A percentile compares a stretch with the other conserved stretches of the same genome.
Evolutionary conservation across 2,888 invertebrate species (phyloP).

Genomic region (Uloborus plumipes): DNA sequence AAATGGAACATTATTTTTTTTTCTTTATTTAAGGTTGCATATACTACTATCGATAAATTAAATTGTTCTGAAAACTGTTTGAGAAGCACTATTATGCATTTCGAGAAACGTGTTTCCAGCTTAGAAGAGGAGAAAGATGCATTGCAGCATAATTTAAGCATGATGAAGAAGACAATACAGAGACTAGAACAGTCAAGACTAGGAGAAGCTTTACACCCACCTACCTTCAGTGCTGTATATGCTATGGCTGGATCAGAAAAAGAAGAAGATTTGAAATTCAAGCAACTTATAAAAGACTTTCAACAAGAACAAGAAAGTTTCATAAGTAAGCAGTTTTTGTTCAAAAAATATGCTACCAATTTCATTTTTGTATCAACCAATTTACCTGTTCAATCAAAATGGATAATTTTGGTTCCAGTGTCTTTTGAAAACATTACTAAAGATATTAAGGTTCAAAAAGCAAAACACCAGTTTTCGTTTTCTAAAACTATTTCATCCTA

Average conservation of each 20-base stretch:
- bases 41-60: slow-evolving; percentile 45
- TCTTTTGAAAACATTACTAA: too few species aligned
- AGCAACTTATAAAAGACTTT: slow-evolving; percentile 22
- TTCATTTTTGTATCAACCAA: too few species aligned
- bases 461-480: too few species aligned
- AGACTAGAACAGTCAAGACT: slow-evolving; percentile 6
- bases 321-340: slow-evolving; percentile 7
- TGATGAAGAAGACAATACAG: slow-evolving; percentile 47
- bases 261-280: slow-evolving; percentile 51
- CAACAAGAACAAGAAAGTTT: not conserved
- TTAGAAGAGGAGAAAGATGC: slow-evolving; percentile 65
- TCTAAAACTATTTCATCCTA: too few species aligned
- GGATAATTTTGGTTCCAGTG: too few species aligned
- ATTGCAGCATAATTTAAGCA: slow-evolving; percentile 51
- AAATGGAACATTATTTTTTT: too few species aligned
- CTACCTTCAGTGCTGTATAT: slow-evolving; percentile 48
- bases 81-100: slow-evolving; percentile 58
- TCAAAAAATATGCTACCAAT: too few species aligned
- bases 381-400: too few species aligned
- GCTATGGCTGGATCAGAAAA: slow-evolving; percentile 41
- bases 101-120: slow-evolving; percentile 56
- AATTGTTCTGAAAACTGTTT: slow-evolving; percentile 54
- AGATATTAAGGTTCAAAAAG: too few species aligned
- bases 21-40: slow-evolving; percentile 32
- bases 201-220: slow-evolving; percentile 16